These are phyloP conservation scores for Sepioteuthis lessoniana DNA, from an alignment of 2,888 invertebrate genomes.

Conservation along the genomic window DNA sequence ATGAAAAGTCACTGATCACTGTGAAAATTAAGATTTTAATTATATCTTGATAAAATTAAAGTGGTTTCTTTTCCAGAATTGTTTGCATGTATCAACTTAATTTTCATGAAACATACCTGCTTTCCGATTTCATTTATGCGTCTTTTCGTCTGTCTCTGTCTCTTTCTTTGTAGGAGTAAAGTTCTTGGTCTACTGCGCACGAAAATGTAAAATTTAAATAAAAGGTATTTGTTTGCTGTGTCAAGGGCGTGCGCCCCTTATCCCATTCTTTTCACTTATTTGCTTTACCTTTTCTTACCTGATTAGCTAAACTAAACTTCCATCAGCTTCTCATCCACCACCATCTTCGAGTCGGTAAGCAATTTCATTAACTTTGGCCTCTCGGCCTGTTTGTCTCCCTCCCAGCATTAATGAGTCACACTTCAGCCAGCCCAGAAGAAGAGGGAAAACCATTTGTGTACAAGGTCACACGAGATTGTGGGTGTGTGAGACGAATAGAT, in stretches of 20 bases:
- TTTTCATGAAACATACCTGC: too few relatives aligned
- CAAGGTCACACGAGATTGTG: constrained; percentile 33
- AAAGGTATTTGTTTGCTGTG: neutral
- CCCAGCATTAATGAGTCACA: neutral
- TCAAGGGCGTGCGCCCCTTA: neutral
- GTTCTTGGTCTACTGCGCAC: neutral
- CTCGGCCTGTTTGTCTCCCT: neutral
- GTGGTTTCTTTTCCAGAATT: too few relatives aligned
- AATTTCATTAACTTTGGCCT: neutral
- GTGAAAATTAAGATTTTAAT: too few relatives aligned
- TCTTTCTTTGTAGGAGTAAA: neutral
- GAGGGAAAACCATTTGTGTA: neutral
- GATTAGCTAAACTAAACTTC: neutral
- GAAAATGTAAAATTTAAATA: neutral
- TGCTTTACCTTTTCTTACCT: neutral
- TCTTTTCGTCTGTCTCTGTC: too few relatives aligned
- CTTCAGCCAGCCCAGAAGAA: neutral
- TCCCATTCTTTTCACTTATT: neutral
- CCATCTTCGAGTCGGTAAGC: neutral
- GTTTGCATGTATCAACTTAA: too few relatives aligned
- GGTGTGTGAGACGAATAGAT: neutral
- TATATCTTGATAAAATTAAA: too few relatives aligned
- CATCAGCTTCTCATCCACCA: neutral
- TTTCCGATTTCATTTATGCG: too few relatives aligned
- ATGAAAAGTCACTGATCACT: too few relatives aligned